Evolutionary conservation across 2,113 vertebrate species (phyloP), one percentile per base, ranked within the genome.

Genomic region (Scomber scombrus): DNA sequence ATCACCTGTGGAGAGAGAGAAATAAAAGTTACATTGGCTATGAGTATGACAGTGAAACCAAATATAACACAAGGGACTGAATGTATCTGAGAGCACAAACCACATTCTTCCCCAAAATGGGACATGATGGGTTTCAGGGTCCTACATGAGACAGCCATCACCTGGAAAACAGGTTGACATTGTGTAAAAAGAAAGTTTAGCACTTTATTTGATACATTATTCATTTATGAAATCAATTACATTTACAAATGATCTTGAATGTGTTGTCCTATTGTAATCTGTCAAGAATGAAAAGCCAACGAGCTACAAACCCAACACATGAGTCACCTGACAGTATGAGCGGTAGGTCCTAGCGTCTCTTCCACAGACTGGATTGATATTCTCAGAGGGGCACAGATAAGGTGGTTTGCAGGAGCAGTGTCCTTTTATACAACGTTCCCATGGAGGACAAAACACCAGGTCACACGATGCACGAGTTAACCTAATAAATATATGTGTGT

Each of bases 111-210:
- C 7, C 82, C 86, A 64, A 93, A 91, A 75, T 94, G 92, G 0
- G 93, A 93, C 81, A 97, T 96, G 51, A 74, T 67, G 1, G 92
- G 47, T 11, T 0, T 31, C 0, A 85, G 85, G 0, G 0, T 66
- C 4, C 82, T 74, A 71, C 97, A 91, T 0, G 83, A 75, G 1
- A 74, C 0, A 3, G 87, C 82, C 89, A 87, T 85, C 18, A 11
- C 54, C 89, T 89, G 61, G 11, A 67, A 75, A 29, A 78, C n/a
- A 68, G 0, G 60, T 40, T 9, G 9, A 40, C 34, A 40, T 2
- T 40, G 7, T 34, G 31, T 6, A 31, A 34, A 34, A 34, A 34
- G 31, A 34, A 34, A 34, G 8, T 34, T 7, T 34, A 7, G 31
- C 31, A 34, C 31, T 34, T 34, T 4, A 34, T n/a, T n/a, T 40